Base-by-base conservation (phyloP, 2,113 vertebrate genomes). In the Cyphomyrus plagiostoma region DNA sequence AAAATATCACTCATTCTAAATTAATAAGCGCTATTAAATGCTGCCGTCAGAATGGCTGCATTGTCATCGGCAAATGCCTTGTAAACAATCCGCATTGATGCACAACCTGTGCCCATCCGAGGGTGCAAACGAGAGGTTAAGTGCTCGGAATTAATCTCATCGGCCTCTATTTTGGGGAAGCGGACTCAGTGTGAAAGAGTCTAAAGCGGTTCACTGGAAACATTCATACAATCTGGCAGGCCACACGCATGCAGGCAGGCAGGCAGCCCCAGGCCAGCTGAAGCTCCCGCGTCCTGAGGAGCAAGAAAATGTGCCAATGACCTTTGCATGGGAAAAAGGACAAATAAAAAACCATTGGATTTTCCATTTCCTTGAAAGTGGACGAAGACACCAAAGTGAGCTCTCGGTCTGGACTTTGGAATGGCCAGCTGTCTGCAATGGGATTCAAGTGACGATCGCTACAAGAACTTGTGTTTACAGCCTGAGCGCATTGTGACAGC, bases 11-110 rank as follows among this genome's bases (percentile, higher is more conserved):
- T 89, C 74, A 84, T 52, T 88, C 74, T 84, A 84, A 88, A 92
- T 92, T 89, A 90, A 91, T 92, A 90, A 80, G 70, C 62, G 89
- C 56, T 89, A 50, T 90, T 88, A 52, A 89, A 45, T 66, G 62
- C 83, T 89, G 70, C 86, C 70, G 30, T 6, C 50, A 26, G 85
- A 52, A 89, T 70, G 42, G 48, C n/a, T 89, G 45, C 74, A 70
- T 46, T 46, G 66, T 77, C 48, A 87, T 89, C 66, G 85, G 89
- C 90, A 89, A 42, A 92, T 88, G 91, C 49, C 56, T 80, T 39
- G 35, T 52, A 91, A 90, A 92, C 91, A 85, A 92, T 50, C 23
- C 70, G 62, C 19, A 89, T 11, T 70, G 49, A 70, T n/a, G 49
- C n/a, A 10, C 10, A 21, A 77, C 26, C 92, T 90, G n/a, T 30